Base-by-base conservation (phyloP, 1,140 invertebrate genomes). In the Adoxophyes honmai region DNA sequence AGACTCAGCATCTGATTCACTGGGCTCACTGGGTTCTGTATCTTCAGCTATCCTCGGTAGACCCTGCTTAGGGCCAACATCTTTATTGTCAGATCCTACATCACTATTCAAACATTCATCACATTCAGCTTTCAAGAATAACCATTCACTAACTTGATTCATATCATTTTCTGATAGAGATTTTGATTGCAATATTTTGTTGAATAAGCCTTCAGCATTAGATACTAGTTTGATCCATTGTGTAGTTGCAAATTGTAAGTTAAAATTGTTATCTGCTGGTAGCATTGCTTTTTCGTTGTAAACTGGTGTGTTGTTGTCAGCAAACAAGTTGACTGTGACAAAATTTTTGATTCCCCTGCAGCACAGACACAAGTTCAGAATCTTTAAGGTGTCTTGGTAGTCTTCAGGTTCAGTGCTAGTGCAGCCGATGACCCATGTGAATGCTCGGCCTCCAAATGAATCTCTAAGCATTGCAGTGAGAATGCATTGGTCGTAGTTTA, bases 131-230 rank as follows among this genome's bases (percentile, higher is more conserved):
- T 96, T 96, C 61, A 96, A 89, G 67, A 93, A 95, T 2, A 96
- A 81, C 95, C 95, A 96, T 59, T 95, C 93, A 73, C 94, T 94
- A n/a, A 96, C 95, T 82, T 95, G 94, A 72, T 94, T 93, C 64
- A 92, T 91, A 71, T 94, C 93, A 55, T 91, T 86, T 54, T 93
- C 92, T 5, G 92, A 90, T 39, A 96, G 77, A 33, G 90, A 84
- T 63, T 94, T 93, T 16, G 89, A 90, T 39, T 89, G 85, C 56
- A 92, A 81, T 52, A 90, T 89, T 89, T 94, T 95, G 67, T 93
- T 93, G 74, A 96, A 95, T 8, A 96, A 75, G n/a, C 94, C 93
- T 80, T 96, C 95, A 6, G 95, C 95, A 90, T 96, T 96, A 1
- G 94, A 92, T 4, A 96, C 95, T 33, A 96, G 77, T 75, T 95